Conservation (phyloP, 1,140 invertebrate species). For the Drosophila bipectinata region DNA sequence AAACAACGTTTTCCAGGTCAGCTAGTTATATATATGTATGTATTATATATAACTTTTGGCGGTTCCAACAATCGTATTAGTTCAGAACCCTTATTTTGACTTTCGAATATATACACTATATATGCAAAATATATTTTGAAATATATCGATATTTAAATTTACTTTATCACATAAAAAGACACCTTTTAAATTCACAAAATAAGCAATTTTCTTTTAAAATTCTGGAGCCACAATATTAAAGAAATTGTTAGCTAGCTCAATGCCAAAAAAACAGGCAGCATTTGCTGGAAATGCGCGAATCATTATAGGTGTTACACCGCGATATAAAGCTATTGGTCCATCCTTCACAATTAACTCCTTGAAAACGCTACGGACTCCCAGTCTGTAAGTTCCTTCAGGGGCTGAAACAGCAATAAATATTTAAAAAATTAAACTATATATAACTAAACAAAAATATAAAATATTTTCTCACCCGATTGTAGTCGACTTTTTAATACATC, state of each 20-base stretch:
- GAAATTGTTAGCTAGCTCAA: constrained; percentile 78
- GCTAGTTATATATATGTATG: too few relatives aligned
- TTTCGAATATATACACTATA: too few relatives aligned
- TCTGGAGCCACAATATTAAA: constrained; percentile 55
- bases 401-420: constrained; percentile 85
- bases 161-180: too few relatives aligned
- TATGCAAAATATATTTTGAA: too few relatives aligned
- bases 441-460: background rate
- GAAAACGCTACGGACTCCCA: constrained; percentile 94
- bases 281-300: constrained; percentile 96
- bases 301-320: constrained; percentile 94
- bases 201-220: constrained; percentile 42
- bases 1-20: too few relatives aligned
- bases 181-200: background rate
- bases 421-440: background rate
- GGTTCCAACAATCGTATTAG: too few relatives aligned
- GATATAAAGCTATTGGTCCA: constrained; percentile 92
- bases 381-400: constrained; percentile 94
- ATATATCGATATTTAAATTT: too few relatives aligned
- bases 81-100: too few relatives aligned
- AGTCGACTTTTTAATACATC: constrained; percentile 99
- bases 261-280: constrained; percentile 94
- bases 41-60: too few relatives aligned
- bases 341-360: constrained; percentile 91
- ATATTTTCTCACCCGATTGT: constrained; percentile 91